Base-by-base conservation (phyloP, 1,140 invertebrate species). In the Philopotamus ludificatus region DNA sequence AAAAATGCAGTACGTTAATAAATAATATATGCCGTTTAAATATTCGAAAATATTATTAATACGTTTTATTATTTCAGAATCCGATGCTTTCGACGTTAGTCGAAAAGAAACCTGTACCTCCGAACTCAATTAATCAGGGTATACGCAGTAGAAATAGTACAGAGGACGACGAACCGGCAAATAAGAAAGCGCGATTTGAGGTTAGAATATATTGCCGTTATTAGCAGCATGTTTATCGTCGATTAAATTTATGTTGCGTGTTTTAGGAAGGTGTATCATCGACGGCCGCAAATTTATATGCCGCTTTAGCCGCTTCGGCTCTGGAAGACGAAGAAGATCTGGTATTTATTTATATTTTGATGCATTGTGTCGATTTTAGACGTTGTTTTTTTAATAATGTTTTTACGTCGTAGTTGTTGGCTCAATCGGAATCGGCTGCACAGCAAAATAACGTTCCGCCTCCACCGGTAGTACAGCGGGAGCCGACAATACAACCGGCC, bases 251-350 rank as follows among this genome's bases (percentile, higher is more conserved):
- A 54, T 21, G 2, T 3, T 9, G 16, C 4, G 7, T 47, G 21
- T 57, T 45, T 47, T 60, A 60, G 41, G 44, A 49, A 54, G 77
- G 74, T 57, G 79, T 80, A 10, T 81, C 79, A 1, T 80, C 80
- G 59, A 81, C 77, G 3, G 79, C 79, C 10, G 79, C 79, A 10
- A 81, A 81, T 71, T 68, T 81, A 26, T 81, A 81, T 63, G 79
- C 79, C 4, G 79, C 79, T 0, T 68, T 81, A 1, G 79, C 79
- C 7, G 79, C 79, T 0, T 79, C 77, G 3, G 77, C 78, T 1
- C 72, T 81, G 22, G 77, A 81, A 72, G 79, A 81, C 51, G 79
- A 81, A 70, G 78, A 81, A 41, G 79, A 81, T 67, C 73, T 79
- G 75, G 79, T 81, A 71, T 57, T n/a, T 42, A 16, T 1, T 9